Conservation (phyloP, 2,113 vertebrate genomes). For the Chascanopsetta lugubris region DNA sequence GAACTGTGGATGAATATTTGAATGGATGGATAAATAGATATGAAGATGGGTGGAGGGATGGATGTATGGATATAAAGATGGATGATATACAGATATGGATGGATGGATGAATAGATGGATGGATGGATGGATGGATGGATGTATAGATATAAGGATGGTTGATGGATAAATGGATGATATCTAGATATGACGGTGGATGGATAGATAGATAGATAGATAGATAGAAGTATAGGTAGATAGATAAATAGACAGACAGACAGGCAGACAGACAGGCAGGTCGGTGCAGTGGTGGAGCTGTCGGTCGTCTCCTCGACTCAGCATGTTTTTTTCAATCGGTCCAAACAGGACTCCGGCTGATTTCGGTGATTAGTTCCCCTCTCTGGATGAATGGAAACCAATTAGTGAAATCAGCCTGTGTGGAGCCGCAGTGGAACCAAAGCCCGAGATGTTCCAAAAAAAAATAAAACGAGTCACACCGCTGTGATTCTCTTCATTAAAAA, state of each 20-base stretch:
- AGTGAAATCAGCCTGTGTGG: conserved; percentile 67
- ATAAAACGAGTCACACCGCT: conserved; percentile 44
- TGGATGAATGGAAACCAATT: conserved; percentile 76
- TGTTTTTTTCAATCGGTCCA: conserved; percentile 62
- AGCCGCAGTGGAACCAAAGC: conserved; percentile 45
- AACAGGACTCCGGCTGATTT: conserved; percentile 58
- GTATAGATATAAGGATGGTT: too few species aligned
- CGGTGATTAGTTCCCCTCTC: conserved; percentile 70
- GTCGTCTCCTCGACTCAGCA: conserved; percentile 42
- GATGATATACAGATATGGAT: too few species aligned
- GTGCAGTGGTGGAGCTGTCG: background rate
- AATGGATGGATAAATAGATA: too few species aligned
- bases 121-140: too few species aligned
- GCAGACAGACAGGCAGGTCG: too few species aligned
- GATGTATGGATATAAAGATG: too few species aligned
- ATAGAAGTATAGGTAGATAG: too few species aligned
- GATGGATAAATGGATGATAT: background rate
- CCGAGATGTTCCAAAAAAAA: conserved; percentile 49
- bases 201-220: conserved; percentile 7
- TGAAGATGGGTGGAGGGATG: too few species aligned
- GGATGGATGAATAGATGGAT: too few species aligned
- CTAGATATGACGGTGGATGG: too few species aligned
- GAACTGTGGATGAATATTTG: too few species aligned
- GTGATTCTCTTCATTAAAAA: conserved; percentile 59
- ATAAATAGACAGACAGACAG: conserved; percentile 4